These are phyloP conservation scores for Geococcyx californianus DNA, from an alignment of 2,113 vertebrate species.

Conservation along the genomic window DNA sequence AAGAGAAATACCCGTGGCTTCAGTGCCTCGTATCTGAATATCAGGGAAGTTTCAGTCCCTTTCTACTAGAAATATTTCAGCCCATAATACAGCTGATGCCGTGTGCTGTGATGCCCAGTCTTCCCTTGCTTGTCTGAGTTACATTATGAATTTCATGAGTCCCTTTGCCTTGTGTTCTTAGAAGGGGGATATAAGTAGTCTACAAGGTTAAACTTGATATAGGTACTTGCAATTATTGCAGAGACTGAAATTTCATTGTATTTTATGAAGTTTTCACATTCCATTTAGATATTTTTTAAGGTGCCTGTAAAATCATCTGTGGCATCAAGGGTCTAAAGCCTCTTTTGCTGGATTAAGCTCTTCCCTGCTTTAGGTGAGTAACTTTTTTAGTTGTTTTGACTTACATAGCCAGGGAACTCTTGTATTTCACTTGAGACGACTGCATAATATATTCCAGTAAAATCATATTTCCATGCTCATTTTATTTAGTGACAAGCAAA, in stretches of 20 bases:
- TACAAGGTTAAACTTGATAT: not conserved
- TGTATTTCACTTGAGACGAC: conserved; percentile 4
- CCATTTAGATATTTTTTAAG: not conserved
- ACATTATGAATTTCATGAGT: not conserved
- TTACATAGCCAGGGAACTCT: not conserved
- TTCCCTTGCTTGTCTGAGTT: not conserved
- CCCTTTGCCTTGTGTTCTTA: not conserved
- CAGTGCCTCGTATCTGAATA: not conserved
- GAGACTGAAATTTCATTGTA: not conserved
- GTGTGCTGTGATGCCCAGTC: accelerated
- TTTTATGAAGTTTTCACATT: not conserved
- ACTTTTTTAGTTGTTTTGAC: not conserved
- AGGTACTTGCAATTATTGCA: not conserved
- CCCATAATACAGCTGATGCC: not conserved
- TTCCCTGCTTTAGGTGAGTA: not conserved
- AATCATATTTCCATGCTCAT: not conserved
- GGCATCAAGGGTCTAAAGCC: not conserved
- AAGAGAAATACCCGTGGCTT: not conserved
- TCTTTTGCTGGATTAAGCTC: not conserved
- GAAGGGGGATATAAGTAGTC: not conserved
- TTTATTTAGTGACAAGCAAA: not conserved
- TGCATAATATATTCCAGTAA: not conserved
- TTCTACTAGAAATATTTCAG: not conserved
- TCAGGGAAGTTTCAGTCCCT: not conserved
- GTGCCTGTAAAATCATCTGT: not conserved